Conservation (phyloP, 2,888 invertebrate genomes). For the Molanna angustata region DNA sequence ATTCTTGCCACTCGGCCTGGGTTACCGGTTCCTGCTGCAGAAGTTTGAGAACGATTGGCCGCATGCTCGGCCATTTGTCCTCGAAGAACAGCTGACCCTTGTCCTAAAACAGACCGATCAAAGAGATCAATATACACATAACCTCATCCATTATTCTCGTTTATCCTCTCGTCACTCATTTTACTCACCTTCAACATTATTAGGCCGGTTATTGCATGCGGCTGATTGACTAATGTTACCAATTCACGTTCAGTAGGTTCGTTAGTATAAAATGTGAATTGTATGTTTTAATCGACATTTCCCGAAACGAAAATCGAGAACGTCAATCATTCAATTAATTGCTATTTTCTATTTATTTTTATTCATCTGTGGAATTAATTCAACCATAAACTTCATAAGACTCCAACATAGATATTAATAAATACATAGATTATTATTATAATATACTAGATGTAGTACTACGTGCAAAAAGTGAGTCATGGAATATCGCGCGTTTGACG, state of each 20-base stretch:
- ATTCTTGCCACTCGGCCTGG: constrained; percentile 95
- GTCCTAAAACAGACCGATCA: constrained; percentile 59
- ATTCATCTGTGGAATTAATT: too few species aligned
- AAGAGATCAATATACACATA: constrained; percentile 25
- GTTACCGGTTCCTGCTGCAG: constrained; percentile 92
- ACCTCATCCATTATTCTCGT: constrained; percentile 11
- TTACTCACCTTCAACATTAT: constrained; percentile 23
- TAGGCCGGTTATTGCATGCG: constrained; percentile 18
- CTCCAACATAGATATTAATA: too few species aligned
- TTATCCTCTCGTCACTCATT: neutral
- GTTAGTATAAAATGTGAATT: constrained; percentile 9
- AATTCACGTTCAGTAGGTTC: constrained; percentile 6
- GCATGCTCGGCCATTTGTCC: constrained; percentile 95
- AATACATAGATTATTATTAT: too few species aligned
- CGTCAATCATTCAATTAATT: neutral
- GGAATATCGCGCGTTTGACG: too few species aligned
- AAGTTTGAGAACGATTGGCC: constrained; percentile 89
- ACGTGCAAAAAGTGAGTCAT: too few species aligned
- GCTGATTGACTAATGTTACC: neutral
- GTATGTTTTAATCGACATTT: constrained; percentile 22
- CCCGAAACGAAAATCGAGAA: neutral
- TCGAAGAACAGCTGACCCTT: constrained; percentile 86
- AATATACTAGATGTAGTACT: too few species aligned
- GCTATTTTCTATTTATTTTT: too few species aligned
- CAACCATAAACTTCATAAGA: too few species aligned